Conservation (phyloP, 1,140 invertebrate genomes). For the Aradophagus sp. region DNA sequence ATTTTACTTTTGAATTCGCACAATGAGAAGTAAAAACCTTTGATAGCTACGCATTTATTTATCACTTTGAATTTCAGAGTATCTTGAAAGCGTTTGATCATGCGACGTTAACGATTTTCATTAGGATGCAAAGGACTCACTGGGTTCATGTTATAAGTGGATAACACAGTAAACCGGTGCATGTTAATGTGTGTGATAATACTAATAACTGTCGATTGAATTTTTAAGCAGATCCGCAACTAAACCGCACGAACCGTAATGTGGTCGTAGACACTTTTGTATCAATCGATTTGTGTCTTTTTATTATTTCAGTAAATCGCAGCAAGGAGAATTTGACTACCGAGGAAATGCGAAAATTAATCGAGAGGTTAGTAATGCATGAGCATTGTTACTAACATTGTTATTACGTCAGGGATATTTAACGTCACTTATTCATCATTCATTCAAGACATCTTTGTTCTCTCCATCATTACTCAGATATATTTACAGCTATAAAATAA, state of each 20-base stretch:
- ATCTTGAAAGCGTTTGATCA: no score
- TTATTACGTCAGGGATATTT: constrained; percentile 19
- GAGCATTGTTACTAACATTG: no score
- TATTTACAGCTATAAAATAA: no score
- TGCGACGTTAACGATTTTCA: constrained; percentile 32
- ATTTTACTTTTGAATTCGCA: no score
- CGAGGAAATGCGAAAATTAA: constrained; percentile 95
- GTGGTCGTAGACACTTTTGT: constrained; percentile 51
- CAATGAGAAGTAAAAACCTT: no score
- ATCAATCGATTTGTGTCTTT: constrained; percentile 57
- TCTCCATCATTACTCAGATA: no score
- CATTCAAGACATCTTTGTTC: no score
- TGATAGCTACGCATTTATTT: no score
- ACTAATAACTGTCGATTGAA: constrained; percentile 32
- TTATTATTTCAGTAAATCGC: constrained; percentile 55
- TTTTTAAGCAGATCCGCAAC: constrained; percentile 35
- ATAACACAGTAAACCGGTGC: constrained; percentile 23
- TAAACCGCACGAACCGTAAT: constrained; percentile 45
- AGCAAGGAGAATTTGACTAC: constrained; percentile 91
- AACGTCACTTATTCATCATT: constrained; percentile 4
- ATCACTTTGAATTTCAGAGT: no score
- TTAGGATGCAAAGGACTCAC: constrained; percentile 48
- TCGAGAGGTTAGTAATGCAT: constrained; percentile 89
- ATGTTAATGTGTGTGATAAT: constrained; percentile 35
- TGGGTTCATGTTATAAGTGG: constrained; percentile 36